Evolutionary conservation across 1,140 invertebrate genomes (phyloP), one percentile per base, ranked within the genome.

Genomic region (Micrasema longulum): DNA sequence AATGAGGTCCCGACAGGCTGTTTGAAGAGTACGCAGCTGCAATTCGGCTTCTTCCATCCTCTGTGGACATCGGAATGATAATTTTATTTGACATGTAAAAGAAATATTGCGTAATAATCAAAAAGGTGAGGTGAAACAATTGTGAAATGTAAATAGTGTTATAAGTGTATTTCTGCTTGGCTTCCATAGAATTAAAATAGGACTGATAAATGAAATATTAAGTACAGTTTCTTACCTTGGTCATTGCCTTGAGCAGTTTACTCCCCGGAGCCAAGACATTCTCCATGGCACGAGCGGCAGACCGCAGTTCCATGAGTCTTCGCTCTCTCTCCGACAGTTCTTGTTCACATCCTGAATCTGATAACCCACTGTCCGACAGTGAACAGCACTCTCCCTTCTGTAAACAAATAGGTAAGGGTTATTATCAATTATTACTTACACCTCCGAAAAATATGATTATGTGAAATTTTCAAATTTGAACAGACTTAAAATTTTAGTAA

Each of bases 11-110:
- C 92, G 86, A 76, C 93, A 95, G n/a, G 91, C 91, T 69, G 90
- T 89, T 80, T 94, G 93, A 16, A 95, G 81, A 18, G 87, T 87
- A 72, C 90, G 88, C 22, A 96, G 86, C 81, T 95, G 92, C 55
- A 88, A 89, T 79, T 94, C 92, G n/a, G 92, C 91, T 72, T 91
- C 88, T 72, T 91, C 90, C 83, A 93, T 90, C 71, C 90, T 90
- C 86, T 91, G 87, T 11, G 52, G 52, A 26, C 57, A 62, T 4
- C 26, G 7, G 26, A 7, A 31, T 31, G 7, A 31, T 31, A 2
- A 31, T 7, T 31, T 31, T 31, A 31, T 31, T 31, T 7, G 7
- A 31, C 26, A n/a, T n/a, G n/a, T n/a, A n/a, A n/a, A n/a, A n/a
- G n/a, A n/a, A n/a, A n/a, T n/a, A n/a, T n/a, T n/a, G n/a, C n/a